These are phyloP conservation scores for Cloeon dipterum DNA, from an alignment of 2,888 invertebrate species.

Conservation along the genomic window DNA sequence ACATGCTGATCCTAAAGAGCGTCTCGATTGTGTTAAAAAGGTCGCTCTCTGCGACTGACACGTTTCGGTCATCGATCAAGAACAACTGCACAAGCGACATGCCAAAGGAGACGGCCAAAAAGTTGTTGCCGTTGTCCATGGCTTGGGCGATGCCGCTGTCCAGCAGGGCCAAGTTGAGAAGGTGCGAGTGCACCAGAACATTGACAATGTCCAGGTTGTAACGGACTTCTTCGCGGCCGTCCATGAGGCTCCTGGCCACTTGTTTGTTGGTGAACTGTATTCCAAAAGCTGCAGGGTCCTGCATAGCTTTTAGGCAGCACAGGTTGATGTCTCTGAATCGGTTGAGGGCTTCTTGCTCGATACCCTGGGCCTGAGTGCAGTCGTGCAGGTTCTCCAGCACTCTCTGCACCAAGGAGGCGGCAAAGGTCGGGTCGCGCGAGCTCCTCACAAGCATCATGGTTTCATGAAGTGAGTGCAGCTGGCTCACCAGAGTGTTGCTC, in stretches of 20 bases:
- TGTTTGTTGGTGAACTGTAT: conserved; percentile 79
- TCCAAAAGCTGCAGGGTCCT: conserved; percentile 72
- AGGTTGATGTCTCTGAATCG: conserved; percentile 75
- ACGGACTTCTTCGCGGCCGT: conserved; percentile 69
- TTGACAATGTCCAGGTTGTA: conserved; percentile 87
- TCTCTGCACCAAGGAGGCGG: neutral
- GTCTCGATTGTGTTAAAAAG: conserved; percentile 71
- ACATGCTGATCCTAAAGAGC: conserved; percentile 49
- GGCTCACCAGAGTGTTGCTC: neutral
- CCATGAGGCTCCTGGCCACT: conserved; percentile 53
- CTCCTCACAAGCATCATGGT: neutral
- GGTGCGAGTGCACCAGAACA: conserved; percentile 57
- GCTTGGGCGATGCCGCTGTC: conserved; percentile 61
- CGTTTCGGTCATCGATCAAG: conserved; percentile 60
- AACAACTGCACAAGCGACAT: conserved; percentile 79
- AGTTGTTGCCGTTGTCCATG: conserved; percentile 68
- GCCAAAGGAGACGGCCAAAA: conserved; percentile 63
- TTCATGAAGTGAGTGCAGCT: neutral
- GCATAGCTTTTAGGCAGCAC: conserved; percentile 69
- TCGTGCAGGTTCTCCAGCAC: neutral
- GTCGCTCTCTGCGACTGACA: conserved; percentile 59
- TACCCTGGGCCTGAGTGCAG: neutral
- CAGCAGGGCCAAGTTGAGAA: conserved; percentile 49
- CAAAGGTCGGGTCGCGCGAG: neutral
- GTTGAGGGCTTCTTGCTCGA: conserved; percentile 49